Percentiles rank a stretch among this genome's conserved stretches.
Evolutionary conservation across 2,797 vertebrate genomes (phyloP).

Genomic region (Vipera ursinii): DNA sequence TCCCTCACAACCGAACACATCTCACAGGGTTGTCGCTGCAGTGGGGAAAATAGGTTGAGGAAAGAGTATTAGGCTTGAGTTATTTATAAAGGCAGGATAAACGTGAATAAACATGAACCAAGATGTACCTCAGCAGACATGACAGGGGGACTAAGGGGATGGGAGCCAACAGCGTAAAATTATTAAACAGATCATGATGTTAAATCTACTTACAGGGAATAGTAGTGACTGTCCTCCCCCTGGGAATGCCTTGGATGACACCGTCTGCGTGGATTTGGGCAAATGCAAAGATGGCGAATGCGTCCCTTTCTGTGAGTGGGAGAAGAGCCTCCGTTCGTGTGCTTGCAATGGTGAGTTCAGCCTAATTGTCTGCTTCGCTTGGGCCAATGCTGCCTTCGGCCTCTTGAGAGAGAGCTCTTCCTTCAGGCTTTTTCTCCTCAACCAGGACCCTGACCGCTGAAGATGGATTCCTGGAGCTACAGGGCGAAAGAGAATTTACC

Average conservation of each 20-base stretch:
- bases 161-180: too few species aligned
- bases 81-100: too few species aligned
- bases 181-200: too few species aligned
- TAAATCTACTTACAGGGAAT: conserved; percentile 72
- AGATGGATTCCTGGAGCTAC: neutral
- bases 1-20: too few species aligned
- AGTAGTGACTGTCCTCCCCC: conserved; percentile 91
- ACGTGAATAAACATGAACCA: too few species aligned
- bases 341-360: conserved; percentile 85
- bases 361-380: accelerated
- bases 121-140: too few species aligned
- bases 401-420: accelerated
- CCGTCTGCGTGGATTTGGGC: conserved; percentile 88
- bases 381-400: accelerated
- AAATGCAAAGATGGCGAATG: conserved; percentile 87
- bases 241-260: conserved; percentile 79
- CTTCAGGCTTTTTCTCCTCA: neutral
- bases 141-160: too few species aligned
- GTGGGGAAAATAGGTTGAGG: too few species aligned
- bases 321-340: conserved; percentile 80
- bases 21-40: too few species aligned
- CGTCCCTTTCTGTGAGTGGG: conserved; percentile 89
- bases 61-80: too few species aligned
- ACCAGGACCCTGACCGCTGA: neutral
- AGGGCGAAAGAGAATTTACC: neutral